Conservation (phyloP, 2,888 invertebrate genomes). For the Apodemia hepburni region DNA sequence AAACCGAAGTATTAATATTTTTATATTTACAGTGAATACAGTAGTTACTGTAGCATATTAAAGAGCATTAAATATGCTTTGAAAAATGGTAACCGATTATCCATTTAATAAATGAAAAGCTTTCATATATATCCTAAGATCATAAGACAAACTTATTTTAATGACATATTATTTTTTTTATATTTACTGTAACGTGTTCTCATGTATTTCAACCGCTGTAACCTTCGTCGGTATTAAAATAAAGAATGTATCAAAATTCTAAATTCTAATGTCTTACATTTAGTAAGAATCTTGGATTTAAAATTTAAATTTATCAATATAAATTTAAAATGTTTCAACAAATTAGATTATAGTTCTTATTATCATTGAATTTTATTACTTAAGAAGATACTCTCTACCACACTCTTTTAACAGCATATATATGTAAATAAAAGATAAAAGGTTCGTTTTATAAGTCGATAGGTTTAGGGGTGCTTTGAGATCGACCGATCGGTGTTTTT, state of each 20-base stretch:
- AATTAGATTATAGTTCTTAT: conserved; percentile 14
- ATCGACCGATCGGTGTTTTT: conserved; percentile 31
- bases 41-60: too few relatives aligned
- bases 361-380: conserved; percentile 7
- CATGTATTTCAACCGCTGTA: too few relatives aligned
- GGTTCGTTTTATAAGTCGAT: conserved; percentile 25
- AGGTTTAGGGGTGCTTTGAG: conserved; percentile 30
- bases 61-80: too few relatives aligned
- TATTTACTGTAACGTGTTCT: too few relatives aligned
- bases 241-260: conserved; percentile 9
- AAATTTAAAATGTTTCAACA: conserved; percentile 3
- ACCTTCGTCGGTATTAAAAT: neutral
- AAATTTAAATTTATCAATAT: conserved; percentile 3
- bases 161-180: too few relatives aligned
- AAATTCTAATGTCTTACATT: neutral
- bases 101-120: too few relatives aligned
- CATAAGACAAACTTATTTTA: too few relatives aligned
- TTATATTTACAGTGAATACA: too few relatives aligned
- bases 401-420: neutral
- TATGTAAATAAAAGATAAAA: conserved; percentile 20
- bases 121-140: too few relatives aligned
- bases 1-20: too few relatives aligned
- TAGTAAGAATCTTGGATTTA: neutral
- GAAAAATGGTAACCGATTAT: too few relatives aligned
- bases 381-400: neutral